Percentiles rank a stretch among this genome's conserved stretches.
Evolutionary conservation across 2,888 invertebrate species (phyloP).

Genomic region (Thumatha senex): DNA sequence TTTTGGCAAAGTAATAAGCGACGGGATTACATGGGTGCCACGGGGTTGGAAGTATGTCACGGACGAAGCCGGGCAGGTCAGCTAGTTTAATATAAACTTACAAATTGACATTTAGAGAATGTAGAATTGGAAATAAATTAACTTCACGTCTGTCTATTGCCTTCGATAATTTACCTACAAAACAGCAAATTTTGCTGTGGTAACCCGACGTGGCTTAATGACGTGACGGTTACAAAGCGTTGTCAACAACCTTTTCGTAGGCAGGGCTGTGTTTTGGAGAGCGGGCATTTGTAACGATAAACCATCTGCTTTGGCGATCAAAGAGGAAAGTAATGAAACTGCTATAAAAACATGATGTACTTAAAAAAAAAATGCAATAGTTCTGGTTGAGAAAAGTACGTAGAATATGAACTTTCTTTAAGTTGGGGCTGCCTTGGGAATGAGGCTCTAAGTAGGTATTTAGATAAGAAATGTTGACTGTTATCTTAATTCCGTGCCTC

Average conservation of each 20-base stretch:
- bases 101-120: not conserved
- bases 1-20: too few species aligned
- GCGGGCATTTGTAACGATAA: not conserved
- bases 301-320: not conserved
- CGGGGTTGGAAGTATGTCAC: too few species aligned
- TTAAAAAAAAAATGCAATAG: too few species aligned
- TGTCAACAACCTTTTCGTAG: slow-evolving; percentile 7
- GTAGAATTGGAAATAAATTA: not conserved
- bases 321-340: slow-evolving; percentile 2
- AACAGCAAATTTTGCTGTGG: not conserved
- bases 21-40: too few species aligned
- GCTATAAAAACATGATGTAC: not conserved
- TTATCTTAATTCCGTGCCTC: too few species aligned
- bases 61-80: too few species aligned
- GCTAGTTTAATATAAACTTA: not conserved
- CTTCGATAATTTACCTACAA: not conserved
- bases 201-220: not conserved
- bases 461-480: too few species aligned
- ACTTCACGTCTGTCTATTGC: not conserved
- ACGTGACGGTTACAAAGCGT: slow-evolving; percentile 8
- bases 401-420: too few species aligned
- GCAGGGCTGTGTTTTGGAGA: not conserved
- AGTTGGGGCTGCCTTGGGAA: too few species aligned
- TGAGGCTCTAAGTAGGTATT: too few species aligned
- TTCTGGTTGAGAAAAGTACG: too few species aligned